A percentile compares a stretch with the other conserved stretches of the same genome.
These are phyloP conservation scores for Alethe diademata DNA, from an alignment of 2,113 vertebrate species.

Conservation along the genomic window DNA sequence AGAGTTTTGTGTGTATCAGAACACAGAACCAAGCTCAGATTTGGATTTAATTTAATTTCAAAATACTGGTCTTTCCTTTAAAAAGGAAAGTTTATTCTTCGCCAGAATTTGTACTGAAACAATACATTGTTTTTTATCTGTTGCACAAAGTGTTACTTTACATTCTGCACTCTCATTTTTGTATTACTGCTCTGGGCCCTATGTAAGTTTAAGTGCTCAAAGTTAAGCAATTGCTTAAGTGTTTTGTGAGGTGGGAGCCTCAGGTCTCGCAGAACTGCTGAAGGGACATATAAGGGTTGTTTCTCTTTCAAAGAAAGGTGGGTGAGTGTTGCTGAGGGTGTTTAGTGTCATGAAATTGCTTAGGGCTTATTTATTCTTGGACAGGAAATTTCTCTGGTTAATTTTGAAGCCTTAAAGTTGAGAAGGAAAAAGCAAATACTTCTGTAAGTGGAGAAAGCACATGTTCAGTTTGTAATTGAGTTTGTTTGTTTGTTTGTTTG, in stretches of 20 bases:
- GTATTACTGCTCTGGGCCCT: not conserved
- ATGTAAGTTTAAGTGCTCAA: not conserved
- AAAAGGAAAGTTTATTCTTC: not conserved
- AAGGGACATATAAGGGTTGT: not conserved
- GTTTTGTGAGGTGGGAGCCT: not conserved
- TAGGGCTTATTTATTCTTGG: not conserved
- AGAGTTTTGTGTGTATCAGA: not conserved
- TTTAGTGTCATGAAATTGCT: not conserved
- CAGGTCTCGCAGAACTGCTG: not conserved
- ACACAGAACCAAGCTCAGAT: not conserved
- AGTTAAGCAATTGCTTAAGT: not conserved
- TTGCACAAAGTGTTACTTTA: not conserved
- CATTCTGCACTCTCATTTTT: not conserved
- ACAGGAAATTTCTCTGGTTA: not conserved
- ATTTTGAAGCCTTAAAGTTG: not conserved
- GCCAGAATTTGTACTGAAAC: not conserved
- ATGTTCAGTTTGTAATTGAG: not conserved
- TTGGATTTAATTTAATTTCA: not conserved
- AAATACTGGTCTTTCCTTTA: not conserved
- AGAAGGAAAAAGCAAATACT: not conserved
- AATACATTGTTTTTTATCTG: not conserved
- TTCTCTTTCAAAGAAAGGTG: not conserved
- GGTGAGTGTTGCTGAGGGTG: not conserved
- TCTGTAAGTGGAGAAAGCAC: not conserved
- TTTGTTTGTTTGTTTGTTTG: not conserved